Evolutionary conservation across 1,140 invertebrate species (phyloP).

Genomic region (Drosophila bipectinata): DNA sequence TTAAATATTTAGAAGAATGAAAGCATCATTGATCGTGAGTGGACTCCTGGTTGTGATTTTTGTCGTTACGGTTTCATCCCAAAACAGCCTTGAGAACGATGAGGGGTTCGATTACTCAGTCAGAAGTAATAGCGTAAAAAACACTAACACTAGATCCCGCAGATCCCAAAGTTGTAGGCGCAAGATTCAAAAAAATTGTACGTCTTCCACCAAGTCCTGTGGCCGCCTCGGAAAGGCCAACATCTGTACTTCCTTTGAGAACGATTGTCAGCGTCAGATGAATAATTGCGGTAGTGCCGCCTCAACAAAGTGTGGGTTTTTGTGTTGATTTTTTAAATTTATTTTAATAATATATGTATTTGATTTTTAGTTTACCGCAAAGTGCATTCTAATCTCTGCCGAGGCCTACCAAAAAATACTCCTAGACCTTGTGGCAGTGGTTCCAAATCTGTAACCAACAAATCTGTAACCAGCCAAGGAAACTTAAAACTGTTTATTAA

Average conservation of each 20-base stretch:
- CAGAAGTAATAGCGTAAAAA: background rate
- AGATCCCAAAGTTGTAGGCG: constrained; percentile 14
- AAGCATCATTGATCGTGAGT: constrained; percentile 7
- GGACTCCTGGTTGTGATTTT: constrained; percentile 14
- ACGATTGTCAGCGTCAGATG: constrained; percentile 28
- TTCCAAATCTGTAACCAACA: background rate
- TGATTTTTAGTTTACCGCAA: constrained; percentile 26
- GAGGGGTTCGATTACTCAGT: constrained; percentile 13
- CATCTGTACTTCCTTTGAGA: constrained; percentile 33
- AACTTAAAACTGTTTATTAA: too few relatives aligned
- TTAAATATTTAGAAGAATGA: constrained; percentile 17
- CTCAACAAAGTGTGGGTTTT: constrained; percentile 16
- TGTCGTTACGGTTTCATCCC: background rate
- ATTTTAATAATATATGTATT: background rate
- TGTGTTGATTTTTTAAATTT: background rate
- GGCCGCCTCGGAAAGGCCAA: constrained; percentile 36
- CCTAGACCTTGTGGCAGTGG: constrained; percentile 27
- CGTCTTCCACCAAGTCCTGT: constrained; percentile 7
- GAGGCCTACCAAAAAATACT: constrained; percentile 12
- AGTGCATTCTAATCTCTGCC: constrained; percentile 18
- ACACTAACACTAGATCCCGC: constrained; percentile 17
- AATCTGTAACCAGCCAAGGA: background rate
- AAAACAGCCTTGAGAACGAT: background rate
- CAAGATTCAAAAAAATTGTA: constrained; percentile 11
- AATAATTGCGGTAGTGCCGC: constrained; percentile 20